phyloP scores from a whole-genome alignment of 2,888 invertebrate species.

The Lutraria lutraria region DNA sequence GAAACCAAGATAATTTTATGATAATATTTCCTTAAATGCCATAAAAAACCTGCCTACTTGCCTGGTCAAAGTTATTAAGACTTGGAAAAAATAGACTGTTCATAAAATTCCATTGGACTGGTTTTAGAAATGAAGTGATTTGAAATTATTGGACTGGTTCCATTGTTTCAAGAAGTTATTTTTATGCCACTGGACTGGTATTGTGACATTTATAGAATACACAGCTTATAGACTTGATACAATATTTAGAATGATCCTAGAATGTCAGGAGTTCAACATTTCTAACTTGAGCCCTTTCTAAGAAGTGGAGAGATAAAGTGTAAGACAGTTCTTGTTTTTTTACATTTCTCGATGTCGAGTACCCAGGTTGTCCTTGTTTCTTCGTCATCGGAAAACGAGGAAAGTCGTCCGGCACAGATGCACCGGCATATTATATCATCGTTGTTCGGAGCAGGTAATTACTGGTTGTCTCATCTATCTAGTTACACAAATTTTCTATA shows the following conservation, averaged over 20 bases:
- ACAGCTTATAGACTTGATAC: background rate
- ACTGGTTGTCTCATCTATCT: background rate
- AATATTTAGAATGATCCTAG: background rate
- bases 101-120: background rate
- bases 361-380: slow-evolving; percentile 67
- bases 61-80: background rate
- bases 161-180: background rate
- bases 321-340: background rate
- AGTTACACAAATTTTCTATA: background rate
- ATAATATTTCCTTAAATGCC: background rate
- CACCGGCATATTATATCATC: slow-evolving; percentile 69
- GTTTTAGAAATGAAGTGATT: background rate
- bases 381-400: slow-evolving; percentile 66
- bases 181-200: background rate
- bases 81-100: background rate
- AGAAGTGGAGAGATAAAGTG: background rate
- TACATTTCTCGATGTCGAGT: slow-evolving; percentile 58
- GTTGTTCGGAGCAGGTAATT: slow-evolving; percentile 68
- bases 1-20: background rate
- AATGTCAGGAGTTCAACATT: background rate
- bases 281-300: background rate
- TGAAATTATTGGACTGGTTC: background rate
- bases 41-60: background rate
- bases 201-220: background rate
- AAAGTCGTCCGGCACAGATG: slow-evolving; percentile 69